Base-by-base conservation (phyloP, 2,888 invertebrate genomes). In the Dynastes tityus region DNA sequence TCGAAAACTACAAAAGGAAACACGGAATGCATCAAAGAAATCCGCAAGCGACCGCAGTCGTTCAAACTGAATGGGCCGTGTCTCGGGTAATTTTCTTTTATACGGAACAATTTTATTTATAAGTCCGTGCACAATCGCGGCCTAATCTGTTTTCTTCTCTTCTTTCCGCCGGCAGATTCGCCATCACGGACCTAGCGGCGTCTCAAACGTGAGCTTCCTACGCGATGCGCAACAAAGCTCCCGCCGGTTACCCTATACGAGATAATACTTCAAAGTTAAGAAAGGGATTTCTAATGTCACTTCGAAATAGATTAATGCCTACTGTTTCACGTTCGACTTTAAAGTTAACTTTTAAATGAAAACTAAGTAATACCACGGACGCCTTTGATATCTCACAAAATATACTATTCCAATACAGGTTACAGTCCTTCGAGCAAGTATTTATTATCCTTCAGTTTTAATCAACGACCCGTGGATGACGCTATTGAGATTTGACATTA, bases 51-150 rank as follows among this genome's bases (percentile, higher is more conserved):
- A 11, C 22, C 29, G 22, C 61, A 63, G 11, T 32, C 49, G 49
- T 51, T 29, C 68, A 27, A 68, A 53, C 51, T 53, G 51, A 27
- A 51, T 27, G 51, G 51, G 27, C 51, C 29, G 51, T 27, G 68
- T 68, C 68, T 5, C 27, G 40, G n/a, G 45, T 74, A 74, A 74
- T 74, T 74, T 61, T 74, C 40, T 67, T 76, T 55, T 76, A 76
- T 67, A 45, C 67, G 45, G 45, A 37, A 55, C 64, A 55, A 76
- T 76, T 76, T 65, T 68, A 76, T 76, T 76, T 76, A 68, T 76
- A 76, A 76, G 67, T 76, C 76, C 67, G 76, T 67, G 67, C 76
- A 76, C 76, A 76, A 76, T 76, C 76, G 67, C 16, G 67, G 40
- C 53, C 45, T 76, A 76, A 76, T 76, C 76, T 67, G 76, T 67